Base-by-base conservation (phyloP, 2,113 vertebrate species). In the Oreochromis spilurus region DNA sequence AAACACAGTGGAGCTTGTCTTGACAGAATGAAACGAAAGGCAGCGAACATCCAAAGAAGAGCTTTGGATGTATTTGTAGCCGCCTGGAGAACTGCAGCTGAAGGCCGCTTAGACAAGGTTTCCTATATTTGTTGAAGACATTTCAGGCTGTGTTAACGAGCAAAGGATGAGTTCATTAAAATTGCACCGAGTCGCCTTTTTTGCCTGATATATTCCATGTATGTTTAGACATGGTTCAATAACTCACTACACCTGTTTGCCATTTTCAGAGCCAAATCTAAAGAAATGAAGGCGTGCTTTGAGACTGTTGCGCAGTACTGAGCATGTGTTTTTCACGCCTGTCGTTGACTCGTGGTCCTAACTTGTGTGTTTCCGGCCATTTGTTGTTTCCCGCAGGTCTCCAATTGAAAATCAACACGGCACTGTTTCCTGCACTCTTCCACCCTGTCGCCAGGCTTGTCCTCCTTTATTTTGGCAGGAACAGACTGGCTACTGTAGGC, bases 371-470 rank as follows among this genome's bases (percentile, higher is more conserved):
- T 5, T 7, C 17, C 11, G 26, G 17, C 17, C 48, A 0, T 90
- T 38, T 72, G 7, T 50, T 4, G 38, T 89, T 24, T 91, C 75
- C 72, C 89, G 54, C 93, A 99, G 99, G 98, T 99, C 98, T 99
- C 96, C 97, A 97, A 96, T 97, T 97, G 97, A 98, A 97, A 98
- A 98, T 97, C 96, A 97, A 97, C 96, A 97, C 95, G 98, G 98
- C 98, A 98, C 97, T 97, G 97, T 98, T 97, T 97, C 97, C 98
- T 98, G 98, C 97, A 98, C 98, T 93, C 98, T 98, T 97, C 97
- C 97, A 98, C 97, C 97, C 96, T 97, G 95, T 97, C 96, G 97
- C 97, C 97, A 97, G 97, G 97, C 97, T 98, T 96, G 97, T 97
- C 97, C 97, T 97, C 97, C 97, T 97, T 96, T 95, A 96, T 96